These are phyloP conservation scores for Halcyon smyrnensis DNA, from an alignment of 2,797 vertebrate species.

Conservation along the genomic window DNA sequence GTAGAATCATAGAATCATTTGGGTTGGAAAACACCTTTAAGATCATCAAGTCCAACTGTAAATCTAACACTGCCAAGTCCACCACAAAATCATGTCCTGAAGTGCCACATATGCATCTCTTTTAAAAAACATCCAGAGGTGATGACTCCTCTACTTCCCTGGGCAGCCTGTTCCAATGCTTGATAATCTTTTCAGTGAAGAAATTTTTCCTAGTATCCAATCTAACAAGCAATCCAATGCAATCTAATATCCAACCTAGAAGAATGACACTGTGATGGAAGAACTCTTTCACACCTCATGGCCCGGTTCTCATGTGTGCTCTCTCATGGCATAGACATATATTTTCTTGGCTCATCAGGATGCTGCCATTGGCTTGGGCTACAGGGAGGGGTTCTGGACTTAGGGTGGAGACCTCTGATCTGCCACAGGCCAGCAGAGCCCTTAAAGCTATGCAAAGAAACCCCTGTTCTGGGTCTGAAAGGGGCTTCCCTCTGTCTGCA, in stretches of 20 bases:
- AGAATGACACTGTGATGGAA: background rate
- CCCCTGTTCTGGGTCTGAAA: background rate
- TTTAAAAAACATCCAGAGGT: background rate
- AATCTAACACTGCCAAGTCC: background rate
- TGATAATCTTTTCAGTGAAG: background rate
- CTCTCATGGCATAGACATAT: background rate
- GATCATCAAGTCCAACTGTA: background rate
- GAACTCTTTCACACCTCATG: background rate
- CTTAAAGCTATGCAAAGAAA: background rate
- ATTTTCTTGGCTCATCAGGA: background rate
- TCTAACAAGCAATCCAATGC: background rate
- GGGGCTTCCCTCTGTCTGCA: background rate
- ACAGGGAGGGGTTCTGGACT: too few relatives aligned
- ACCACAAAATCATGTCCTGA: background rate
- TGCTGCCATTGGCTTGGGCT: background rate
- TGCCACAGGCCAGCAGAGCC: background rate
- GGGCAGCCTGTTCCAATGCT: background rate
- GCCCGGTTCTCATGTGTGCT: fast-evolving
- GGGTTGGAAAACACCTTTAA: background rate
- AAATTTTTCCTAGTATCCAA: background rate
- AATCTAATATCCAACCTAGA: background rate
- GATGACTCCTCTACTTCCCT: background rate
- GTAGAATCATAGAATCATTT: background rate
- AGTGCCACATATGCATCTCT: background rate
- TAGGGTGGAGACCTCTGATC: background rate